Base-by-base conservation (phyloP, 2,888 invertebrate genomes). In the Macroteleia sp. region DNA sequence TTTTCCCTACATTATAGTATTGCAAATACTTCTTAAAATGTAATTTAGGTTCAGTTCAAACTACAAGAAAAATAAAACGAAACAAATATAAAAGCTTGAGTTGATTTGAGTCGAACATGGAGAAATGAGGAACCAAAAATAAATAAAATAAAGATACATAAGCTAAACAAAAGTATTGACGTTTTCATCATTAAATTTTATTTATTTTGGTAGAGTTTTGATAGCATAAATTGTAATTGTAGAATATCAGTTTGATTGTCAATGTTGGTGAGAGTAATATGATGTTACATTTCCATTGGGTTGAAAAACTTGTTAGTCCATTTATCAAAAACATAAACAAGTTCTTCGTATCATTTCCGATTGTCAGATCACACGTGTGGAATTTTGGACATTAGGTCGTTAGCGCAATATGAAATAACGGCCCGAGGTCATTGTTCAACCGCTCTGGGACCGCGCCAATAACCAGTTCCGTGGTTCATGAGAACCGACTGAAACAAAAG, bases 401-500 rank as follows among this genome's bases (percentile, higher is more conserved):
- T 80, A 81, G 80, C 73, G 77, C 52, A 77, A 71, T 74, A 62
- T 69, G 77, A 85, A 83, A 85, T 88, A 89, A 89, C 88, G 88
- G 89, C 84, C 82, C 76, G 84, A 84, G 87, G 85, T 89, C 87
- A 89, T 89, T 89, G 89, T 89, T 89, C 87, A 88, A 86, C 86
- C 75, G 82, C 87, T 87, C 87, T 85, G 81, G 87, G 88, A 86
- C 85, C 83, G 83, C 79, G 83, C 84, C 84, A 88, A 87, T 89
- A 89, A 88, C 89, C 89, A 88, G 89, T 87, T 87, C 85, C 83
- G 79, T 80, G 80, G 83, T 82, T 85, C 89, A 89, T 89, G 89
- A 89, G 89, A 89, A 89, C 88, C 83, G 83, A 79, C 88, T 89
- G 89, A 89, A 89, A 89, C 89, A 89, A 89, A 88, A 87, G 87